Conservation (phyloP, 30 jellyfish, hydroid and myxozoan genomes). For the Morbakka virulenta region DNA sequence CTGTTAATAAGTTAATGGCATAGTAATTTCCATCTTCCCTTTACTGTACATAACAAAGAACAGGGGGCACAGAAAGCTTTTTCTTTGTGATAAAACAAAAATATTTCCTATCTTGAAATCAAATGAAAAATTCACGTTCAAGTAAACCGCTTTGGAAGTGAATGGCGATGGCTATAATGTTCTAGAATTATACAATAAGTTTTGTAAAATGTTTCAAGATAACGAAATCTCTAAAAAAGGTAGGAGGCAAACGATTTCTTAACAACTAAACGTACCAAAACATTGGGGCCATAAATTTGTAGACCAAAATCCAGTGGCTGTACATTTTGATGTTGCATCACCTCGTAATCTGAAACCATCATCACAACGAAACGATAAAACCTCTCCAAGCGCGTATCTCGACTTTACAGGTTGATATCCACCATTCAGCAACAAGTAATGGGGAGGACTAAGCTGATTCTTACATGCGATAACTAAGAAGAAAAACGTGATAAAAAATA, state of each 20-base stretch:
- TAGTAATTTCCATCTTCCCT: too few relatives aligned
- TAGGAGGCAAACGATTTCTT: neutral
- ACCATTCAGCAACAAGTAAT: conserved; percentile 9
- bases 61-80: too few relatives aligned
- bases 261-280: conserved; percentile 10
- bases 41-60: too few relatives aligned
- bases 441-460: neutral
- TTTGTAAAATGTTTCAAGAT: too few relatives aligned
- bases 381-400: conserved; percentile 22
- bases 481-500: neutral
- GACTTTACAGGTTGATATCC: conserved; percentile 3
- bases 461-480: conserved; percentile 21
- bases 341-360: conserved; percentile 51
- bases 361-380: conserved; percentile 18
- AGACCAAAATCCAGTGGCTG: conserved; percentile 35
- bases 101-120: too few relatives aligned
- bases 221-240: too few relatives aligned
- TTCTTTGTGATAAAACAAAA: too few relatives aligned
- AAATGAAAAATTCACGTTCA: too few relatives aligned
- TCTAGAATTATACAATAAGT: too few relatives aligned
- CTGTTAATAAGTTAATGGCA: too few relatives aligned
- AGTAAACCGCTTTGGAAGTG: neutral
- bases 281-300: conserved; percentile 52
- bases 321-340: neutral
- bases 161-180: neutral